Conservation (phyloP, 2,113 vertebrate genomes). For the Poeciliopsis occidentalis region DNA sequence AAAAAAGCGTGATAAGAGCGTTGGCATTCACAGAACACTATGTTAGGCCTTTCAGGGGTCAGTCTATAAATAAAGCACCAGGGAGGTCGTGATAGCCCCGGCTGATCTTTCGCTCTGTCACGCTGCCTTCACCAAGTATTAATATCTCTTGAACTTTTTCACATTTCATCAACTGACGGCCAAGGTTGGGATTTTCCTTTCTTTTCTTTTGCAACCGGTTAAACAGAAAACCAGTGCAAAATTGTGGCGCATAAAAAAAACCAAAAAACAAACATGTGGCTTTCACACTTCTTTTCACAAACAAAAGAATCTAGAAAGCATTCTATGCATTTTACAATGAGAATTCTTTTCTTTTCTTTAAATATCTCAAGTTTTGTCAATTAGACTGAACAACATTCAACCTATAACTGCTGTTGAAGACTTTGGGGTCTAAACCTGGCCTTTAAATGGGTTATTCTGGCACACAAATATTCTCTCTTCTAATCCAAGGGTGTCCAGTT, state of each 20-base stretch:
- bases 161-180: not conserved
- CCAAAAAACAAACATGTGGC: too few relatives aligned
- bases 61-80: slow-evolving; percentile 59
- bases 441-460: not conserved
- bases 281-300: too few relatives aligned
- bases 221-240: too few relatives aligned
- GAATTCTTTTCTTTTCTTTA: not conserved
- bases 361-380: not conserved
- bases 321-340: too few relatives aligned
- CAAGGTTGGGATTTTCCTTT: not conserved
- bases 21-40: slow-evolving; percentile 41
- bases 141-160: not conserved
- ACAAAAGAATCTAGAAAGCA: too few relatives aligned
- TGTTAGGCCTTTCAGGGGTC: slow-evolving; percentile 21
- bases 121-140: slow-evolving; percentile 10
- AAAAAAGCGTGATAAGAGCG: slow-evolving; percentile 1
- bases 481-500: not conserved
- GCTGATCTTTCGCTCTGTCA: slow-evolving; percentile 3
- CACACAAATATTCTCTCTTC: not conserved
- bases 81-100: slow-evolving; percentile 1
- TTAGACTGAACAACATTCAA: not conserved
- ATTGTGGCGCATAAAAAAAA: too few relatives aligned
- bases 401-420: not conserved
- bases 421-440: not conserved
- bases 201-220: not conserved